These are phyloP conservation scores for Lepidocolaptes lacrymiger DNA, from an alignment of 2,797 vertebrate species.

Conservation along the genomic window DNA sequence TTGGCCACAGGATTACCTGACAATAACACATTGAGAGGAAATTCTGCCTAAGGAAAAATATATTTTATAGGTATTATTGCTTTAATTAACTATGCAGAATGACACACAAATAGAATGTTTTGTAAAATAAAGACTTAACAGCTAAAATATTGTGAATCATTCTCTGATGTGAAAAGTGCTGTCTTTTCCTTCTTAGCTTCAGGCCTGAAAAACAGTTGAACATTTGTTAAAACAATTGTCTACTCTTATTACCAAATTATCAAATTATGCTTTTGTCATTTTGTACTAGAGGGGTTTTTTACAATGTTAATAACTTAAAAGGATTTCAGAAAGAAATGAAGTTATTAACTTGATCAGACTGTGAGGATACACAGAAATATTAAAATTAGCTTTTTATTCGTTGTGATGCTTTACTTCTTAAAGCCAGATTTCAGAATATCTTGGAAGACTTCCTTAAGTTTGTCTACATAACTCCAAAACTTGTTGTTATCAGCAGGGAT, in stretches of 20 bases:
- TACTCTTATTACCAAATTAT: conserved; percentile 30
- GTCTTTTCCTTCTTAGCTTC: conserved; percentile 35
- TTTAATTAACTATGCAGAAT: conserved; percentile 54
- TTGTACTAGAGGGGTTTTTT: neutral
- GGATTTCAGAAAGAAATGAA: conserved; percentile 52
- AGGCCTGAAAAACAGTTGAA: conserved; percentile 45
- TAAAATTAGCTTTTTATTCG: conserved; percentile 25
- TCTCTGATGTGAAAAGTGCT: conserved; percentile 51
- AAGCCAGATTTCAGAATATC: conserved; percentile 9
- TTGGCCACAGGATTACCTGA: conserved; percentile 41
- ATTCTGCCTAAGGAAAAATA: conserved; percentile 43
- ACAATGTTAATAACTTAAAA: conserved; percentile 43
- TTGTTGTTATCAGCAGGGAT: neutral
- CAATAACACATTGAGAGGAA: neutral
- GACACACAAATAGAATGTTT: conserved; percentile 45
- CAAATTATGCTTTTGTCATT: conserved; percentile 32
- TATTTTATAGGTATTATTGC: conserved; percentile 56
- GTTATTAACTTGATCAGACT: conserved; percentile 22
- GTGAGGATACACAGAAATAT: neutral
- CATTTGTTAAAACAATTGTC: conserved; percentile 59
- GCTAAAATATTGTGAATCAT: conserved; percentile 47
- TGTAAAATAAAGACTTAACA: conserved; percentile 57
- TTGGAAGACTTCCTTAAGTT: neutral
- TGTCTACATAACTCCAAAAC: neutral
- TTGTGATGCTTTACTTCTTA: conserved; percentile 13